Evolutionary conservation across 2,797 vertebrate genomes (phyloP).

Genomic region (Gouania willdenowi): DNA sequence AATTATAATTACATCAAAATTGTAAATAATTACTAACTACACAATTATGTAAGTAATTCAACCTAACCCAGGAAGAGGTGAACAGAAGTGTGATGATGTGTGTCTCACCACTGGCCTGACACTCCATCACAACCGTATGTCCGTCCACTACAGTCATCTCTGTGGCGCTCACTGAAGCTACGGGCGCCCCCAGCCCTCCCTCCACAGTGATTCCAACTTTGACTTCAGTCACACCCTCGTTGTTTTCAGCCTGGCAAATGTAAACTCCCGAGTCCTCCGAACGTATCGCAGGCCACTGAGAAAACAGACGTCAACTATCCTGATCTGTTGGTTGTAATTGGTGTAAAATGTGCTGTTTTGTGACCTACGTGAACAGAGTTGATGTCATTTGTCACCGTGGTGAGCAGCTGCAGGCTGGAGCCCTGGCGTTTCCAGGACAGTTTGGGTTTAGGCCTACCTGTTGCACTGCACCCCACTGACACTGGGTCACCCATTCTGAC

Average conservation of each 20-base stretch:
- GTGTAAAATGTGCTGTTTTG: no score
- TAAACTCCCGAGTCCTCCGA: constrained; percentile 82
- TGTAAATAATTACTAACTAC: no score
- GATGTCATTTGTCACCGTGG: constrained; percentile 63
- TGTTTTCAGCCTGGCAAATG: constrained; percentile 82
- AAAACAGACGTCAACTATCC: not conserved
- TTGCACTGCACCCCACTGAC: constrained; percentile 81
- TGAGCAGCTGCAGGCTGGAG: constrained; percentile 74
- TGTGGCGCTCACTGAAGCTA: constrained; percentile 61
- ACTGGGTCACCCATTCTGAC: constrained; percentile 79
- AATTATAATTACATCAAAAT: no score
- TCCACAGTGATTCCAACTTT: constrained; percentile 79
- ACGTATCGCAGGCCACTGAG: constrained; percentile 76
- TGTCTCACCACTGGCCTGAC: constrained; percentile 79
- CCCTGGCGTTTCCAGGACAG: constrained; percentile 83
- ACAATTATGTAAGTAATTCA: no score
- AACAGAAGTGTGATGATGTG: no score
- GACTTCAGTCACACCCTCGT: constrained; percentile 76
- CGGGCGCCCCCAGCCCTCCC: constrained; percentile 46
- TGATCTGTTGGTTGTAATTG: no score
- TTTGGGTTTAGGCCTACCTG: constrained; percentile 80
- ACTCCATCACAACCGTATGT: constrained; percentile 77
- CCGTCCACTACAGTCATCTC: constrained; percentile 80
- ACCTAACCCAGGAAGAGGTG: no score
- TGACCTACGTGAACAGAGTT: constrained; percentile 65